Percentiles rank a stretch among this genome's conserved stretches.
Conservation (phyloP, 2,113 vertebrate species). For the Sprattus sprattus region DNA sequence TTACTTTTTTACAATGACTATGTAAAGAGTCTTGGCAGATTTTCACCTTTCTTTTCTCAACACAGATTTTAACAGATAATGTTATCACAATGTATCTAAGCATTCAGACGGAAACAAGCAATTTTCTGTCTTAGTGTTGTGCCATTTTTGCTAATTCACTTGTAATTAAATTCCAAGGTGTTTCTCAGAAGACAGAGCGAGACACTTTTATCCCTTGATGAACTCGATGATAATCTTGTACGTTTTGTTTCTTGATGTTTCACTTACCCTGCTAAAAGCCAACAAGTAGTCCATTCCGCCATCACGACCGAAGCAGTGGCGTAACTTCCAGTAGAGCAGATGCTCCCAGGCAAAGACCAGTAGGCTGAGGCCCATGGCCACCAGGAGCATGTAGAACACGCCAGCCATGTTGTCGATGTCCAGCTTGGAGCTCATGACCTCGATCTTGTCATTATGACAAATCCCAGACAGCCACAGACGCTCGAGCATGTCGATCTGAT, state of each 20-base stretch:
- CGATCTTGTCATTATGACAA: slow-evolving; percentile 78
- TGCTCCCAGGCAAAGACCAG: slow-evolving; percentile 89
- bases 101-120: not conserved
- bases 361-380: slow-evolving; percentile 87
- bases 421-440: slow-evolving; percentile 90
- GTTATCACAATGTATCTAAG: not conserved
- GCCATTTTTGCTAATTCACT: not conserved
- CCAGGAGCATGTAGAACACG: slow-evolving; percentile 89
- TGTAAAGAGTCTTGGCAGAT: not conserved
- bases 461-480: slow-evolving; percentile 76
- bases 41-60: not conserved
- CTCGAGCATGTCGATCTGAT: slow-evolving; percentile 77
- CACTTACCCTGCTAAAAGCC: slow-evolving; percentile 82
- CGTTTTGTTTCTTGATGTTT: not conserved
- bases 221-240: not conserved
- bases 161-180: not conserved
- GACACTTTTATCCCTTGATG: not conserved
- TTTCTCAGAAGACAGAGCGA: not conserved
- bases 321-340: slow-evolving; percentile 84
- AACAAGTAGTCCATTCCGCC: slow-evolving; percentile 83
- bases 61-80: not conserved
- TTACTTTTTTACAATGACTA: not conserved
- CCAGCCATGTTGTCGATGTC: slow-evolving; percentile 93
- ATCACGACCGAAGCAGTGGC: slow-evolving; percentile 79
- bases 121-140: not conserved